phyloP scores from a whole-genome alignment of 2,888 invertebrate species.

The Caenorhabditis wallacei region DNA sequence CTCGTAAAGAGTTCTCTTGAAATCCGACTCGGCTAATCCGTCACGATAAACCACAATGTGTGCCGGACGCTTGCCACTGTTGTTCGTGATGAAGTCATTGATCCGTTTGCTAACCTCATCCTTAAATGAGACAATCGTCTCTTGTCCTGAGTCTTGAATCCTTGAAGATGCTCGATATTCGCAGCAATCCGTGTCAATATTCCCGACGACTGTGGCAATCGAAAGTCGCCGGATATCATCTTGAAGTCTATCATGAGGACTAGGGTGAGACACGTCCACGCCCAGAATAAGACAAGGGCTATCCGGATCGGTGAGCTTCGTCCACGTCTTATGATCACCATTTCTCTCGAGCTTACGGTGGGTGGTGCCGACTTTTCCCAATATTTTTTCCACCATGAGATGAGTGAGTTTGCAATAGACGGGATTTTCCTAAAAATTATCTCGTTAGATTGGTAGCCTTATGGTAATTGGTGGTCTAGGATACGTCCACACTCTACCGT shows the following conservation, averaged over 20 bases:
- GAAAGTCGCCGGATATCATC: constrained; percentile 70
- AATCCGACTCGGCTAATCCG: constrained; percentile 62
- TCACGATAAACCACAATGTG: constrained; percentile 65
- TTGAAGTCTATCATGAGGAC: constrained; percentile 85
- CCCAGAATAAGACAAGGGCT: constrained; percentile 89
- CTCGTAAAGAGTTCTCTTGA: constrained; percentile 59
- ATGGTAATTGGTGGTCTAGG: too few species aligned
- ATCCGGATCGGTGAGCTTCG: constrained; percentile 58
- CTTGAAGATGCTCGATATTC: constrained; percentile 65
- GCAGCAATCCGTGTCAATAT: constrained; percentile 77
- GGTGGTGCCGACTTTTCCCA: constrained; percentile 61
- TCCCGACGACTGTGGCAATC: constrained; percentile 85
- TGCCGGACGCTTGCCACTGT: constrained; percentile 28
- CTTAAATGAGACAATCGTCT: constrained; percentile 15
- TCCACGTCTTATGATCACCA: constrained; percentile 29
- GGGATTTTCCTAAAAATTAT: constrained; percentile 3
- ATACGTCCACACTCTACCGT: too few species aligned
- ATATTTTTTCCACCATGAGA: constrained; percentile 52
- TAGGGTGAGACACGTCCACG: constrained; percentile 94
- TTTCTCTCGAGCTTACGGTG: constrained; percentile 31
- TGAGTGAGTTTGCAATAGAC: constrained; percentile 25
- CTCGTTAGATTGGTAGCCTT: too few species aligned
- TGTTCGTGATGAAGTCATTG: constrained; percentile 11
- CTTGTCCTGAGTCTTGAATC: constrained; percentile 15
- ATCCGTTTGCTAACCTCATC: constrained; percentile 8